phyloP scores from a whole-genome alignment of 1,140 invertebrate genomes.

The Drosophila micromelanica region DNA sequence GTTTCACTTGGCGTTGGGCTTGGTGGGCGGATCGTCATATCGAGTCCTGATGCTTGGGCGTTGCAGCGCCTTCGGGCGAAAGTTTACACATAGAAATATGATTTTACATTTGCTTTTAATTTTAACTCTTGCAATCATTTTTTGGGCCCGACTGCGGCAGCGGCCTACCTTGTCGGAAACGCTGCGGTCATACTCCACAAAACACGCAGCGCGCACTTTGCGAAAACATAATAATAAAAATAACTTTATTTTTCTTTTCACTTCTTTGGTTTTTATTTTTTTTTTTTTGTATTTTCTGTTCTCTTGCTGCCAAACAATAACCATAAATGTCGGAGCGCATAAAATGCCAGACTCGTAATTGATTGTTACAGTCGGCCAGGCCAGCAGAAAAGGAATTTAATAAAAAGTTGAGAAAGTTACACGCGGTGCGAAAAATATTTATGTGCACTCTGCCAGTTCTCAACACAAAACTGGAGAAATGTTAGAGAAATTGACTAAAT shows the following conservation, averaged over 20 bases:
- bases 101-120: conserved; percentile 83
- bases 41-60: conserved; percentile 13
- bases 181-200: conserved; percentile 28
- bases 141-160: conserved; percentile 35
- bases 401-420: conserved; percentile 72
- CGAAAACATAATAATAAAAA: conserved; percentile 76
- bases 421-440: conserved; percentile 65
- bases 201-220: conserved; percentile 34
- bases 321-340: conserved; percentile 76
- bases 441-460: conserved; percentile 37
- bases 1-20: conserved; percentile 55
- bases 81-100: conserved; percentile 83
- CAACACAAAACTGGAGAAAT: conserved; percentile 15
- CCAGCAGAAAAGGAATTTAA: conserved; percentile 60
- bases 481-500: conserved; percentile 3
- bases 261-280: conserved; percentile 1
- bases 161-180: conserved; percentile 39
- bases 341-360: conserved; percentile 67
- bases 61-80: conserved; percentile 53
- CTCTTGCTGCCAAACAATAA: conserved; percentile 68
- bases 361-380: conserved; percentile 65
- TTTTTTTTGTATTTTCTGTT: conserved; percentile 44
- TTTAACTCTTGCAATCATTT: conserved; percentile 83
- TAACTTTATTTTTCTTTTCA: conserved; percentile 67
- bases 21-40: conserved; percentile 2